Evolutionary conservation across 2,797 vertebrate species (phyloP), one percentile per base, ranked within the genome.

Genomic region (Pipistrellus nathusii): DNA sequence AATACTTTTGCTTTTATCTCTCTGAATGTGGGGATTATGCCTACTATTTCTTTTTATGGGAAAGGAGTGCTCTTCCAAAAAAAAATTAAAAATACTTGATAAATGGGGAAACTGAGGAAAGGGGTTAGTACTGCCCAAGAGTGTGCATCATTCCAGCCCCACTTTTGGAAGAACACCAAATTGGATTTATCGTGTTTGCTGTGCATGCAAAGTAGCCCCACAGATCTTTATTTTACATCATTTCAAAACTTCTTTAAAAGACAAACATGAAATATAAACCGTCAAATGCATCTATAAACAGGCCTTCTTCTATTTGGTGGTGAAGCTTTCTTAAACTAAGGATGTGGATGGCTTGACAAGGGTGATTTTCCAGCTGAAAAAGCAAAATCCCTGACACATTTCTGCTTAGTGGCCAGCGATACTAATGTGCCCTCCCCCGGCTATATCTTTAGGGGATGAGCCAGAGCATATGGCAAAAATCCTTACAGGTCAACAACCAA

Each of bases 291-390:
- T 57, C 48, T 89, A 35, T 77, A 76, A 71, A 57, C 75, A 71
- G 41, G 38, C 13, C 18, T 75, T 85, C 53, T 27, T 93, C 57
- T 77, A 51, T 90, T 53, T 69, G 30, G 71, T 64, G 76, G 55
- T 6, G 38, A 92, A 48, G 25, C 41, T 73, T 90, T 84, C 69
- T 48, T 92, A 68, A 83, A 93, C 85, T 21, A 82, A 94, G 95
- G 94, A 91, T 5, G 44, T 44, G 86, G 90, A 85, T 4, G n/a
- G 55, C 64, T 81, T 93, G 73, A 71, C 27, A n/a, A 72, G 73
- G 35, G 44, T 38, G 85, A 86, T 6, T 38, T 27, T 78, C 21
- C 96, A 97, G 97, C 98, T 97, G 97, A 97, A 95, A 92, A 97
- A 97, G 96, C 91, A 73, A 88, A 95, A 95, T 93, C 93, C 92